Conservation (phyloP, 2,797 vertebrate species). For the Dicrostonyx torquatus region DNA sequence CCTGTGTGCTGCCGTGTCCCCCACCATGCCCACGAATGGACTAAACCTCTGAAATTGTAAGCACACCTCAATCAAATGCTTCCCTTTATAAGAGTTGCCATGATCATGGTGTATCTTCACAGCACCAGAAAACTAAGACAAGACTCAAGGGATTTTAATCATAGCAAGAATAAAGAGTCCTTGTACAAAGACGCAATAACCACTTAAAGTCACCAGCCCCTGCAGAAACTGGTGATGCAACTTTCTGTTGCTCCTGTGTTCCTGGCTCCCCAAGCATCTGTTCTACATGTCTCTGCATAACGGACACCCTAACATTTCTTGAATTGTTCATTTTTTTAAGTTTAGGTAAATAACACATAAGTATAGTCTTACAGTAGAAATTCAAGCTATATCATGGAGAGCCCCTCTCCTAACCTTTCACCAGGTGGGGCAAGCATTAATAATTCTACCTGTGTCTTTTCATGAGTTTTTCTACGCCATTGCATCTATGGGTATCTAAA, state of each 20-base stretch:
- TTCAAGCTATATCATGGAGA: not conserved
- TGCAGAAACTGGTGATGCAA: not conserved
- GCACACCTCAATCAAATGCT: not conserved
- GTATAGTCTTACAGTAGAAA: slow-evolving; percentile 15
- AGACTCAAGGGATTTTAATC: not conserved
- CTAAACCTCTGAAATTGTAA: not conserved
- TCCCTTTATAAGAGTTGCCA: not conserved
- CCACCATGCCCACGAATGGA: not conserved
- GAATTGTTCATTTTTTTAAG: slow-evolving; percentile 15
- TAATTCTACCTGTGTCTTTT: not conserved
- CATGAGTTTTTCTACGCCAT: not conserved
- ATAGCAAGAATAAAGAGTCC: not conserved
- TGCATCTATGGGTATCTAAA: not conserved
- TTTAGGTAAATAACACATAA: not conserved
- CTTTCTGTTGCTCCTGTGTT: not conserved
- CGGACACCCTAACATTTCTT: not conserved
- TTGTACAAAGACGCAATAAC: slow-evolving; percentile 2
- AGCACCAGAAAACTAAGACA: not conserved
- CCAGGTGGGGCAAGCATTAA: not conserved
- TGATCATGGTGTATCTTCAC: not conserved
- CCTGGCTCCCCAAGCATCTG: not conserved
- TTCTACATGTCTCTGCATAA: not conserved
- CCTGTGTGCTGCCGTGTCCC: not conserved
- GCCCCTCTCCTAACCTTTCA: not conserved
- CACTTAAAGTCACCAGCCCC: not conserved